Evolutionary conservation across 2,888 invertebrate species (phyloP).

Genomic region (Arge pagana): DNA sequence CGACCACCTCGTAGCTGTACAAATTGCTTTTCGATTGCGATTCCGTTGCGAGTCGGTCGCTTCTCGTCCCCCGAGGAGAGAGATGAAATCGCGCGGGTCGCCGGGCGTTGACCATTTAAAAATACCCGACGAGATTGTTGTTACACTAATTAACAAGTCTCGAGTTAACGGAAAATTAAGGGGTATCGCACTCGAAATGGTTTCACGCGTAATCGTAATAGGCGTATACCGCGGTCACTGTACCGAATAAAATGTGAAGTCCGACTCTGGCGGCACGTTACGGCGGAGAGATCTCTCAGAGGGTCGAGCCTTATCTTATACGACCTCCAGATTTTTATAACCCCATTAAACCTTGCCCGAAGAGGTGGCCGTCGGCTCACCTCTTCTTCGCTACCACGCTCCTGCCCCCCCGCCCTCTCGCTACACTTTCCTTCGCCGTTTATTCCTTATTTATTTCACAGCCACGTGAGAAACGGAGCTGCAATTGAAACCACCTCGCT

Average conservation of each 20-base stretch:
- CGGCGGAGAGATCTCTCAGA: background rate
- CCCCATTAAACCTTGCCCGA: slow-evolving; percentile 46
- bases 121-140: no score
- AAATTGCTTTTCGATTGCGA: no score
- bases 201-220: background rate
- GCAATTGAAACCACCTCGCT: background rate
- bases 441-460: background rate
- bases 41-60: no score
- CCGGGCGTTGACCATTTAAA: no score
- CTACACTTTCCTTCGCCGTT: background rate
- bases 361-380: slow-evolving; percentile 42
- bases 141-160: no score
- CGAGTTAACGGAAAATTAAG: background rate
- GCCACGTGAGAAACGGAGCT: background rate
- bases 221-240: background rate
- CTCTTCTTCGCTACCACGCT: no score
- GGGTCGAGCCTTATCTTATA: slow-evolving; percentile 16
- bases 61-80: no score
- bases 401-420: no score
- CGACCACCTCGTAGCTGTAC: no score
- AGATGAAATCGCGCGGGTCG: no score
- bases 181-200: background rate
- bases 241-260: no score
- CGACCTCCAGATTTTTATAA: slow-evolving; percentile 50
- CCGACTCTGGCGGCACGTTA: background rate